Evolutionary conservation across 2,113 vertebrate species (phyloP), one percentile per base, ranked within the genome.

Genomic region (Epinephelus cyanopodus): DNA sequence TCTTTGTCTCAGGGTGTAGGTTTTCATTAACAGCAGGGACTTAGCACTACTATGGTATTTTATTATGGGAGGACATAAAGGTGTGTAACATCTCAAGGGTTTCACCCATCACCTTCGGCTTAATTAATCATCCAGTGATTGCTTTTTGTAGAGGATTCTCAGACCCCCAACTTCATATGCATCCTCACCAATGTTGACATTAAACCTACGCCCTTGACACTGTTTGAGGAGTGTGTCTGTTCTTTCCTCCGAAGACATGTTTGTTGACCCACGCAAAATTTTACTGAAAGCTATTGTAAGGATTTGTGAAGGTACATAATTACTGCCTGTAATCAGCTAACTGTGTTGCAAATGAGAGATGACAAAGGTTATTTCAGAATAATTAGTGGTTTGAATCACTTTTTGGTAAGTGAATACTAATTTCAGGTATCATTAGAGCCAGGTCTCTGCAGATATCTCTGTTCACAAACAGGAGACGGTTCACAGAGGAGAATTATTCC

Each of bases 351-450:
- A 62, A 23, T 17, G 58, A 27, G 13, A 9, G 1, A n/a, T 57
- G 29, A 47, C 23, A 23, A n/a, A 66, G 42, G 23, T 45, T 65
- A 56, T 47, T 60, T 77, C 29, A 60, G 61, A 53, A 42, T 42
- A 25, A 45, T 42, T 42, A 29, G 11, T 8, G 13, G 48, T 33
- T 6, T 60, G 39, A 56, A 60, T 62, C 25, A 27, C 6, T 52
- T 64, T 58, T 58, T 53, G 33, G 11, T 29, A 6, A 61, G 72
- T 66, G 23, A 47, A 65, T 58, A 25, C 6, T 64, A 5, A 77
- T 77, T 77, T 29, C 5, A 56, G 61, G 15, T 52, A 29, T 37
- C 5, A 37, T 37, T 37, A 37, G 33, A 69, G 15, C 9, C 39
- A 45, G 12, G 2, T 42, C 6, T 54, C n/a, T 9, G 14, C 25